These are phyloP conservation scores for Oligia strigilis DNA, from an alignment of 2,888 invertebrate species.

Conservation along the genomic window DNA sequence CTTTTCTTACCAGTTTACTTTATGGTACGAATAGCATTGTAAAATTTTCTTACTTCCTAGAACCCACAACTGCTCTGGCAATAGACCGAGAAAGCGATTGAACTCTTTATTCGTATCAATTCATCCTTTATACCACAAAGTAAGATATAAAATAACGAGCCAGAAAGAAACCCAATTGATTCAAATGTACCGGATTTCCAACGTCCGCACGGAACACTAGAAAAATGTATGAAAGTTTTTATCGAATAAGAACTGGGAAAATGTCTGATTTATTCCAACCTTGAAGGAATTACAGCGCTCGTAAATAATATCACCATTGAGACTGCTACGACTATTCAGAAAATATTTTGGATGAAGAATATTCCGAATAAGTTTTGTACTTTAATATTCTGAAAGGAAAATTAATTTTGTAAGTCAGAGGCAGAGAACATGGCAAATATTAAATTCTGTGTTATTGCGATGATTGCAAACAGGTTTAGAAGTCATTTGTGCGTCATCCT, in stretches of 20 bases:
- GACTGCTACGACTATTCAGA: constrained; percentile 51
- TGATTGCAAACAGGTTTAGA: constrained; percentile 44
- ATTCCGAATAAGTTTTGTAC: constrained; percentile 44
- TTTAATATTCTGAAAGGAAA: constrained; percentile 42
- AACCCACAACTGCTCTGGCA: not conserved
- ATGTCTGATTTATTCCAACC: constrained; percentile 63
- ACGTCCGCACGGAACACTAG: constrained; percentile 47
- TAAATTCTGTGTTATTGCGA: constrained; percentile 51
- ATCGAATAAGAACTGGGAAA: constrained; percentile 49
- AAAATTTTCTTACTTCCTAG: not conserved
- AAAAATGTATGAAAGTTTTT: constrained; percentile 61
- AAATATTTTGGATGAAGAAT: constrained; percentile 48
- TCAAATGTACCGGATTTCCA: constrained; percentile 53
- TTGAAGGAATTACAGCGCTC: constrained; percentile 56
- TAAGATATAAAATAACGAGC: constrained; percentile 46
- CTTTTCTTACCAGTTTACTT: not conserved
- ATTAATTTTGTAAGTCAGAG: constrained; percentile 50
- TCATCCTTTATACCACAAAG: constrained; percentile 34
- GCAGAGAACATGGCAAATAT: constrained; percentile 37
- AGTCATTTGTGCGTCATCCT: constrained; percentile 49
- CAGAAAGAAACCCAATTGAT: constrained; percentile 45
- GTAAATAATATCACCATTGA: constrained; percentile 62
- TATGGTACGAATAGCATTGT: not conserved
- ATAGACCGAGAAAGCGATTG: not conserved
- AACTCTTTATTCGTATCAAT: constrained; percentile 32